Evolutionary conservation across 2,888 invertebrate species (phyloP).

Genomic region (Octonoba sinensis): DNA sequence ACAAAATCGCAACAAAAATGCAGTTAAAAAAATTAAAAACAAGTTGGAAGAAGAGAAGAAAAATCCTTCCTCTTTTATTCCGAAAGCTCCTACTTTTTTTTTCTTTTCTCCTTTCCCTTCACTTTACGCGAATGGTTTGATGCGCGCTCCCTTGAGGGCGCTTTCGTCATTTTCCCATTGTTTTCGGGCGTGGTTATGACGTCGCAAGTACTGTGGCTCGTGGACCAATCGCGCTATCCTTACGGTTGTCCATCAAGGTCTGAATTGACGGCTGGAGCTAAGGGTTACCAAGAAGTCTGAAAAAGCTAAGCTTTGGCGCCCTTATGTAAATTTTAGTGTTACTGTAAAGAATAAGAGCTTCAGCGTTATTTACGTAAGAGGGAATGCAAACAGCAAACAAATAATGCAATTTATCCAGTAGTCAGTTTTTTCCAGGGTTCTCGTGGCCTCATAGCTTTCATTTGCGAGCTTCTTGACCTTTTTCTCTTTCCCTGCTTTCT

Average conservation of each 20-base stretch:
- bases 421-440: no score
- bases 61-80: conserved; percentile 5
- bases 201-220: conserved; percentile 34
- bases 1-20: conserved; percentile 26
- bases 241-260: conserved; percentile 61
- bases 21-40: conserved; percentile 26
- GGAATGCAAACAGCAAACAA: no score
- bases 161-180: conserved; percentile 37
- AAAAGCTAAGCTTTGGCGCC: conserved; percentile 2
- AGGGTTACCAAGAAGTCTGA: conserved; percentile 30
- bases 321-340: no score
- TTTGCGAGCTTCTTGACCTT: no score
- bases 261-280: conserved; percentile 44
- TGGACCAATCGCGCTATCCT: conserved; percentile 36
- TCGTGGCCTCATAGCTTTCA: no score
- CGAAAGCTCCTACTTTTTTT: not conserved
- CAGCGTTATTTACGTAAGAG: no score
- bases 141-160: conserved; percentile 45
- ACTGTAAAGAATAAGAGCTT: no score
- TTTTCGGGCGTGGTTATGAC: conserved; percentile 58
- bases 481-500: no score
- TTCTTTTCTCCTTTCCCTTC: not conserved
- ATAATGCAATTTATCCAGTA: no score
- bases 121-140: conserved; percentile 38
- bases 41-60: conserved; percentile 1